These are phyloP conservation scores for Theristicus caerulescens DNA, from an alignment of 2,113 vertebrate species.

Conservation along the genomic window DNA sequence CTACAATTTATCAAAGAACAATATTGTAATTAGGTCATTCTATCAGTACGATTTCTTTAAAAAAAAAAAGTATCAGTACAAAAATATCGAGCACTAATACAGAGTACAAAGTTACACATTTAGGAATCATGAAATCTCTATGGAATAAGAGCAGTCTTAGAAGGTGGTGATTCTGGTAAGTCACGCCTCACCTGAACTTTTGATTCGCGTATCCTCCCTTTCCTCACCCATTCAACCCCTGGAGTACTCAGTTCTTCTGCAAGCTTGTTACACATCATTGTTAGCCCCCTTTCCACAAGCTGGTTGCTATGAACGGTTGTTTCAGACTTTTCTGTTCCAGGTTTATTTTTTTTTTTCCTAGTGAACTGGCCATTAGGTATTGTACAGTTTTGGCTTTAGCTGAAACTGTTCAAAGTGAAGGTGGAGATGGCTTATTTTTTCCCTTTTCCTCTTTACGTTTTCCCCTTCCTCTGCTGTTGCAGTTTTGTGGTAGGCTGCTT, in stretches of 20 bases:
- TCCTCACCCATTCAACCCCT: neutral
- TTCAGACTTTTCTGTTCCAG: neutral
- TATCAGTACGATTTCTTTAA: neutral
- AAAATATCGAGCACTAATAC: neutral
- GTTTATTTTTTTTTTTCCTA: neutral
- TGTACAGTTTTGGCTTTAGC: neutral
- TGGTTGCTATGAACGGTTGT: neutral
- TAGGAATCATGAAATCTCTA: neutral
- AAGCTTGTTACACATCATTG: neutral
- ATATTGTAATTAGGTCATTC: neutral
- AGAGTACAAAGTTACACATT: neutral
- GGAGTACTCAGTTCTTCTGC: neutral
- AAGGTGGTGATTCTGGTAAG: neutral
- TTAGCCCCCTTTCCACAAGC: neutral
- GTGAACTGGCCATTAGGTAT: neutral
- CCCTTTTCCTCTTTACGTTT: no score
- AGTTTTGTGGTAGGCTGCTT: neutral
- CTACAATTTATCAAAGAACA: neutral
- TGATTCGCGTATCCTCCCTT: neutral
- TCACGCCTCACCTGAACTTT: neutral
- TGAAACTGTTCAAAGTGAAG: neutral
- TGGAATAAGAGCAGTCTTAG: neutral
- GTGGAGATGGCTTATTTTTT: neutral
- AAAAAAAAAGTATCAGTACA: neutral
- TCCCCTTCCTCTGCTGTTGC: neutral